Evolutionary conservation across 2,888 invertebrate genomes (phyloP).

Genomic region (Pyrocoelia pectoralis): DNA sequence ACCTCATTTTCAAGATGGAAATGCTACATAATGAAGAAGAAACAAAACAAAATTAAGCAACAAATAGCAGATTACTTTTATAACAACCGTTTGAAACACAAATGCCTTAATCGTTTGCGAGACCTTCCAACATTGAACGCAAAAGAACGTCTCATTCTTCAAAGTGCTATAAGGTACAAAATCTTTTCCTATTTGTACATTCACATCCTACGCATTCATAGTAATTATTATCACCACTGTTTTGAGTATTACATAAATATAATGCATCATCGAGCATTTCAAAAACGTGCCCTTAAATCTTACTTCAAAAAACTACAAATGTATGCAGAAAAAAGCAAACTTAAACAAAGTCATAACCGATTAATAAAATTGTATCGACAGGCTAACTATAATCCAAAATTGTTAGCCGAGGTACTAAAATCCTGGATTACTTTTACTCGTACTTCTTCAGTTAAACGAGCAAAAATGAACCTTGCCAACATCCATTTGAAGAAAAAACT

Average conservation of each 20-base stretch:
- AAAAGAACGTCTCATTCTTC: background rate
- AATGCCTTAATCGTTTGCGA: constrained; percentile 28
- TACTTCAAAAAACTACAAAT: constrained; percentile 43
- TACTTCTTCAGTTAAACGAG: constrained; percentile 22
- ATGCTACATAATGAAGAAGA: constrained; percentile 34
- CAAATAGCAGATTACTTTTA: constrained; percentile 43
- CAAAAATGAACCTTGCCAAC: constrained; percentile 30
- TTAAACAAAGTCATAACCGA: constrained; percentile 35
- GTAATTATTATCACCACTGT: background rate
- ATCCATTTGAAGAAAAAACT: constrained; percentile 21
- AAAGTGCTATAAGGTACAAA: background rate
- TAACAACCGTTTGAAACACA: constrained; percentile 39
- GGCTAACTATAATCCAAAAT: constrained; percentile 41
- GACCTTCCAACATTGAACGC: background rate
- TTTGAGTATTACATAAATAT: background rate
- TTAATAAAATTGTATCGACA: constrained; percentile 43
- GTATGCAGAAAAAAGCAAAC: constrained; percentile 33
- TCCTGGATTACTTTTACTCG: constrained; percentile 43
- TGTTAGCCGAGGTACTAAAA: constrained; percentile 35
- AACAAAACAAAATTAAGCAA: constrained; percentile 38
- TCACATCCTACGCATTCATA: background rate
- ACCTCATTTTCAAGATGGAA: constrained; percentile 43
- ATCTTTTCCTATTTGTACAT: constrained; percentile 13
- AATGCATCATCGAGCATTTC: background rate
- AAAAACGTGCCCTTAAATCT: constrained; percentile 12